Conservation (phyloP, 1,140 invertebrate genomes). For the Cepaea nemoralis region DNA sequence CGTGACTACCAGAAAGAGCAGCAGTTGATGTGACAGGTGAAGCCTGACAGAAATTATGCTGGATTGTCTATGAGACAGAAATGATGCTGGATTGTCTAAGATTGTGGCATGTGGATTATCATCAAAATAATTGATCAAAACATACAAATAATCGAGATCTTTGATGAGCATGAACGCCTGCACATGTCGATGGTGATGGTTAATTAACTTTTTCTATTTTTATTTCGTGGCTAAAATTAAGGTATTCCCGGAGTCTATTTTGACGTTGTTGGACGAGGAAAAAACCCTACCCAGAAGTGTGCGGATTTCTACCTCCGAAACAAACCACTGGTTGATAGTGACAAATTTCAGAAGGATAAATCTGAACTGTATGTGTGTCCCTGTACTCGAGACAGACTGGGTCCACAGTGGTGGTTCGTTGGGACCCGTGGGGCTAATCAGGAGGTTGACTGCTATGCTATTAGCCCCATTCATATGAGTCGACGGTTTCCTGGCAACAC, state of each 20-base stretch:
- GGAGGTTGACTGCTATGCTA: slow-evolving; percentile 15
- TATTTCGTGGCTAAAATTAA: no score
- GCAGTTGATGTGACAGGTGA: no score
- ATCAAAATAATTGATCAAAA: no score
- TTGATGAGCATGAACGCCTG: no score
- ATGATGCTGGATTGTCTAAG: no score
- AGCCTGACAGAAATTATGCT: no score
- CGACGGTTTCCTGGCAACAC: background rate
- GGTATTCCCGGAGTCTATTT: background rate
- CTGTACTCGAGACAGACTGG: background rate
- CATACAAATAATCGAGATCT: no score
- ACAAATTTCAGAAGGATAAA: background rate
- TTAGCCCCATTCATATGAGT: background rate
- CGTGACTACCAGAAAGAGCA: no score
- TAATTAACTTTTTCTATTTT: no score
- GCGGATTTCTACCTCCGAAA: background rate
- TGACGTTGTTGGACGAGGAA: background rate
- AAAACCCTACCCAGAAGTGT: background rate
- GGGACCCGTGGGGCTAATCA: background rate
- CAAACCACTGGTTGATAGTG: background rate
- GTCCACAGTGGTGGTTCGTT: slow-evolving; percentile 19
- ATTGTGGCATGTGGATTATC: no score
- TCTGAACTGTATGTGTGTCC: slow-evolving; percentile 1
- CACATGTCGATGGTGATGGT: no score
- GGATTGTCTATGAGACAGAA: no score